These are phyloP conservation scores for Xanthia icteritia DNA, from an alignment of 2,888 invertebrate genomes.

Conservation along the genomic window DNA sequence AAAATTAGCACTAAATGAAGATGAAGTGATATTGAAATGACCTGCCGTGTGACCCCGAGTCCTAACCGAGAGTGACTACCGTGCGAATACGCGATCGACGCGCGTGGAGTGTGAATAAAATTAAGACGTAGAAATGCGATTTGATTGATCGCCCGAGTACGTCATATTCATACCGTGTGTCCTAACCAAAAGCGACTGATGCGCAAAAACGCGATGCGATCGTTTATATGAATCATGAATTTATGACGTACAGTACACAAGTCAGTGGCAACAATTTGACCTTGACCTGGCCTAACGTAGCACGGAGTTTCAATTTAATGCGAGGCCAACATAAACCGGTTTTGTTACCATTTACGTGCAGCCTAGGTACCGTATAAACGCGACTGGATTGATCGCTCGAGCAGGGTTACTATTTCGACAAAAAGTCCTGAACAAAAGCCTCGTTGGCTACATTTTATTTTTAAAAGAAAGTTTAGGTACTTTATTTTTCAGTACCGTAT, in stretches of 20 bases:
- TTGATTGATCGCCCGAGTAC: not conserved
- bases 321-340: not conserved
- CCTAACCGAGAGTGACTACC: not conserved
- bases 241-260: not conserved
- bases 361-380: not conserved
- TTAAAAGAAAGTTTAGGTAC: not conserved
- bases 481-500: not conserved
- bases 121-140: not conserved
- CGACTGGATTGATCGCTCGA: too few species aligned
- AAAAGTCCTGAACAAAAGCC: not conserved
- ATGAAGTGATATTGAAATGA: conserved; percentile 37
- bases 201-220: not conserved
- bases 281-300: not conserved
- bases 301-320: not conserved
- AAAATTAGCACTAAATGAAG: conserved; percentile 31
- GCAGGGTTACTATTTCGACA: not conserved
- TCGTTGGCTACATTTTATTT: not conserved
- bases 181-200: not conserved
- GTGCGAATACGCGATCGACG: not conserved
- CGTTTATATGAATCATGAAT: not conserved
- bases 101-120: not conserved
- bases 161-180: not conserved
- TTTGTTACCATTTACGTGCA: not conserved
- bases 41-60: conserved; percentile 1
- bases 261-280: not conserved